Evolutionary conservation across 2,888 invertebrate species (phyloP), one percentile per base, ranked within the genome.

Genomic region (Rhaphigaster nebulosa): DNA sequence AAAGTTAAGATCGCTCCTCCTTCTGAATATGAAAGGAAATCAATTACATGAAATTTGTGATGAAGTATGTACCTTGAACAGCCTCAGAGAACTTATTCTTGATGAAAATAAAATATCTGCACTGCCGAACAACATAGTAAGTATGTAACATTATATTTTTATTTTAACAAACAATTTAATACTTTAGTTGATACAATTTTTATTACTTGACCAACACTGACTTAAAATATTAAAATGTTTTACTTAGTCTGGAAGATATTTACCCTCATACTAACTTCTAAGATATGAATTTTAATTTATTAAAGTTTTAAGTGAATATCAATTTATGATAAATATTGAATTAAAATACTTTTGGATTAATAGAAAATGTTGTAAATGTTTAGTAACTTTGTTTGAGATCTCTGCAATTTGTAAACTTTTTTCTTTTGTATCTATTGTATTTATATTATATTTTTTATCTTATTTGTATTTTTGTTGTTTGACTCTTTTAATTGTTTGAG

Each of bases 91-190:
- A 54, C 88, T 91, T 15, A 91, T 91, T 50, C 88, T 91, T 10
- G 91, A 91, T 90, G 87, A 90, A 80, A 91, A 91, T 80, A 34
- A 90, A 60, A 90, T 91, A 18, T 41, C 56, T 26, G 29, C 54
- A 34, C 87, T 91, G 29, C 91, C 91, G 23, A 87, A 90, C 70
- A 87, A 89, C 90, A 91, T 91, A 70, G 91, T 91, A 90, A 87
- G 91, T 90, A 90, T 41, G 54, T 91, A 88, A 84, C 84, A 84
- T 84, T 84, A 41, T 84, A 45, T 45, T 84, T 84, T 38, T 50
- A 84, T 84, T 41, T 84, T 84, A 45, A 45, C 12, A 6, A 45
- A 45, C 3, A 84, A 50, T 38, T 76, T 76, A 23, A n/a, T 84
- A n/a, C n/a, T 41, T 41, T n/a, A 10, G 1, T n/a, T 1, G 8